Conservation (phyloP, 1,140 invertebrate species). For the Calosoma granatense region DNA sequence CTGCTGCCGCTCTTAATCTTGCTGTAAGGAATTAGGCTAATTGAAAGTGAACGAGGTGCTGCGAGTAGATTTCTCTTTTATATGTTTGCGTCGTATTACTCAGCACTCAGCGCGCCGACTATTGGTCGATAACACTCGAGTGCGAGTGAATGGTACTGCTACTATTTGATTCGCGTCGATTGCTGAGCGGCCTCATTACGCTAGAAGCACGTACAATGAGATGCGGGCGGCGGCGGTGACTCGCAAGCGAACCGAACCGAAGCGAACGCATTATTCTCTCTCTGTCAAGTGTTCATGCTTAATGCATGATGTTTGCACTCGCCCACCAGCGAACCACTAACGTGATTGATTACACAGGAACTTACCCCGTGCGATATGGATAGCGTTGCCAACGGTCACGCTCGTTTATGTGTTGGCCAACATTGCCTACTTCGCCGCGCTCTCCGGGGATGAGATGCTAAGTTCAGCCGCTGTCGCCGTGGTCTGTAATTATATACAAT, state of each 20-base stretch:
- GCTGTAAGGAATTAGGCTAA: not conserved
- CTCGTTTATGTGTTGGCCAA: slow-evolving; percentile 80
- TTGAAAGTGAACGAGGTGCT: slow-evolving; percentile 5
- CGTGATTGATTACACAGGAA: slow-evolving; percentile 54
- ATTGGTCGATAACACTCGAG: not conserved
- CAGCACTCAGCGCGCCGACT: not conserved
- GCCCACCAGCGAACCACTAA: not conserved
- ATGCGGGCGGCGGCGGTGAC: not conserved
- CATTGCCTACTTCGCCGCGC: slow-evolving; percentile 80
- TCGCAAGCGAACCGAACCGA: not conserved
- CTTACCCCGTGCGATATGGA: slow-evolving; percentile 76
- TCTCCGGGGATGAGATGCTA: slow-evolving; percentile 67
- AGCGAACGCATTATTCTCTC: not conserved
- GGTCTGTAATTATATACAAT: slow-evolving; percentile 41
- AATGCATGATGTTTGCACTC: slow-evolving; percentile 7
- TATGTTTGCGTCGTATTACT: not conserved
- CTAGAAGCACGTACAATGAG: not conserved
- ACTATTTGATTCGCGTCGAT: not conserved
- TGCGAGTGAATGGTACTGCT: not conserved
- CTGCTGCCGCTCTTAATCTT: not conserved
- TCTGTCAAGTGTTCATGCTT: not conserved
- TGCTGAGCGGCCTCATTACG: slow-evolving; percentile 1
- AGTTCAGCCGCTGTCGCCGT: slow-evolving; percentile 73
- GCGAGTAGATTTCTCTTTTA: not conserved
- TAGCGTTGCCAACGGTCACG: slow-evolving; percentile 78